phyloP scores from a whole-genome alignment of 2,797 vertebrate genomes.

The Gila robusta region DNA sequence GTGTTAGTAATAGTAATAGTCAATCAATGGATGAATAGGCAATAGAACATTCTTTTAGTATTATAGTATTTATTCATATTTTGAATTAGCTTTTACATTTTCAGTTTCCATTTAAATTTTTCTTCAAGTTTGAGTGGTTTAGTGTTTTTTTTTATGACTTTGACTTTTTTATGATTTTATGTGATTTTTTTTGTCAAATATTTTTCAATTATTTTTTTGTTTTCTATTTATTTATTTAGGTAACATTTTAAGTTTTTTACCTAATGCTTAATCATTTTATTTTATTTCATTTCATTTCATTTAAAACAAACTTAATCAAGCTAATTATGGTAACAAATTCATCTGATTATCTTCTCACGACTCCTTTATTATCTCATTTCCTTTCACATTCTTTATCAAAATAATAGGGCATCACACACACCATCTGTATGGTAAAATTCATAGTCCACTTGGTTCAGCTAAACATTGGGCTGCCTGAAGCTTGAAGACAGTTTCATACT shows the following conservation, averaged over 20 bases:
- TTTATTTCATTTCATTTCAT: no score
- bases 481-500: conserved; percentile 1
- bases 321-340: background rate
- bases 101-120: background rate
- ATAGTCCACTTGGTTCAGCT: background rate
- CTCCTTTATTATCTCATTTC: background rate
- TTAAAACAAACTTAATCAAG: background rate
- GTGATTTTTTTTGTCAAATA: background rate
- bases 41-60: background rate
- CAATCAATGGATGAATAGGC: background rate
- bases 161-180: background rate
- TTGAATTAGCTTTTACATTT: background rate
- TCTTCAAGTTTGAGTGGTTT: background rate
- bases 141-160: background rate
- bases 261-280: background rate
- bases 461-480: background rate
- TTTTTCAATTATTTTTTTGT: no score
- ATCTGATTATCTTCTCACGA: background rate
- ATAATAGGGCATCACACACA: background rate
- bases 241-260: background rate
- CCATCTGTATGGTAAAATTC: background rate
- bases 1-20: background rate
- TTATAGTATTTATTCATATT: background rate
- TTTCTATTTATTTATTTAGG: background rate
- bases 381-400: background rate